phyloP scores from a whole-genome alignment of 2,888 invertebrate genomes.

The Suillia variegata region DNA sequence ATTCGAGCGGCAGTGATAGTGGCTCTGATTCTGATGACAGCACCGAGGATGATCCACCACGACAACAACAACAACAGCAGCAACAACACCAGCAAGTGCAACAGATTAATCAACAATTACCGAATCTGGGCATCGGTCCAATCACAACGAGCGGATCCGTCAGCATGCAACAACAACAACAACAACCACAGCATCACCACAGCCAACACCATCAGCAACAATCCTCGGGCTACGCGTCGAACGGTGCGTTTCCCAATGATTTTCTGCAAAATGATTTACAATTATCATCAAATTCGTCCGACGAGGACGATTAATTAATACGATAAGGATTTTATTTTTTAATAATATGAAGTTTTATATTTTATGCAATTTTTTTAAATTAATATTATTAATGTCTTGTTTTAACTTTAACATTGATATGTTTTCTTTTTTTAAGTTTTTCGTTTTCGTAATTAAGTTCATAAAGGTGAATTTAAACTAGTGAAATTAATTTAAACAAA shows the following conservation, averaged over 20 bases:
- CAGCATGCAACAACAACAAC: constrained; percentile 32
- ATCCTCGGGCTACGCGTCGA: constrained; percentile 49
- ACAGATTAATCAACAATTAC: constrained; percentile 36
- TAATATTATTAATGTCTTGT: background rate
- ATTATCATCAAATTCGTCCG: constrained; percentile 84
- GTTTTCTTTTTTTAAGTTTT: too few species aligned
- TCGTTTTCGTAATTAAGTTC: background rate
- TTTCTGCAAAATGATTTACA: constrained; percentile 84
- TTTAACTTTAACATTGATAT: too few species aligned
- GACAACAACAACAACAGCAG: constrained; percentile 32
- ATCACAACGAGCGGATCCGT: too few species aligned
- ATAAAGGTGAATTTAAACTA: constrained; percentile 39
- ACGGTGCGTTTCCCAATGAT: constrained; percentile 51
- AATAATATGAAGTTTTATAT: constrained; percentile 18
- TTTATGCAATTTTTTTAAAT: background rate
- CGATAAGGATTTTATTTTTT: constrained; percentile 22
- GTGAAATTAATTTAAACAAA: constrained; percentile 44
- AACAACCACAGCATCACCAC: constrained; percentile 31
- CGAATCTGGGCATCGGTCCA: constrained; percentile 47
- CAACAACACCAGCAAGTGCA: constrained; percentile 41
- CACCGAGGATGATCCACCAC: constrained; percentile 48
- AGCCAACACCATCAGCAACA: constrained; percentile 32
- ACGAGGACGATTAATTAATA: constrained; percentile 59
- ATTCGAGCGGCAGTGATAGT: constrained; percentile 59
- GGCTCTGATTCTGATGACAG: constrained; percentile 59